Evolutionary conservation across 1,140 invertebrate genomes (phyloP).

Genomic region (Nasonia longicornis): DNA sequence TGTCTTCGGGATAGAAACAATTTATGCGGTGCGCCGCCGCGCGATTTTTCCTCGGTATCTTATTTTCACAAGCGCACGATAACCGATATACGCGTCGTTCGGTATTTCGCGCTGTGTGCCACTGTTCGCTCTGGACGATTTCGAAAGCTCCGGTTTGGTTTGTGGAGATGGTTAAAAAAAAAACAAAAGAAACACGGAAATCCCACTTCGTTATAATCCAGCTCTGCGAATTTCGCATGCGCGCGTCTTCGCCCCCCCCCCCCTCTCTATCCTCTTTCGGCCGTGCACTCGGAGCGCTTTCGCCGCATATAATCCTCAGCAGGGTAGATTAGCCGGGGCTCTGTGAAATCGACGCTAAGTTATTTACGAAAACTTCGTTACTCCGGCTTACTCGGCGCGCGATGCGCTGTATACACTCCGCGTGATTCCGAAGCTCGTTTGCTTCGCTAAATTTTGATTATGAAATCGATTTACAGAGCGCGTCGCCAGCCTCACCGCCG

Average conservation of each 20-base stretch:
- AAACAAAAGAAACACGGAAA: too few relatives aligned
- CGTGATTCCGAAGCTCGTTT: background rate
- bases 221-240: too few relatives aligned
- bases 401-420: background rate
- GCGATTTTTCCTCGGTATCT: conserved; percentile 18
- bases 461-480: background rate
- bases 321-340: background rate
- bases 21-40: too few relatives aligned
- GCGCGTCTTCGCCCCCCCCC: background rate
- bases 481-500: too few relatives aligned
- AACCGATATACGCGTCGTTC: too few relatives aligned
- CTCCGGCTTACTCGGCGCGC: background rate
- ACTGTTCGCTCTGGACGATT: too few relatives aligned
- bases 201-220: too few relatives aligned
- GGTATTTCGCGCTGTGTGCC: too few relatives aligned
- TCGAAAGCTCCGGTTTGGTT: too few relatives aligned
- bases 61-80: conserved; percentile 17
- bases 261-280: too few relatives aligned
- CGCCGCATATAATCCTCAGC: background rate
- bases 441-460: background rate
- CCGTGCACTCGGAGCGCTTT: background rate
- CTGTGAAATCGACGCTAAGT: conserved; percentile 14
- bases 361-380: conserved; percentile 26
- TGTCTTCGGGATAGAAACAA: too few relatives aligned
- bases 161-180: too few relatives aligned